These are phyloP conservation scores for Scrobipalpa atriplicella DNA, from an alignment of 2,888 invertebrate species.

Conservation along the genomic window DNA sequence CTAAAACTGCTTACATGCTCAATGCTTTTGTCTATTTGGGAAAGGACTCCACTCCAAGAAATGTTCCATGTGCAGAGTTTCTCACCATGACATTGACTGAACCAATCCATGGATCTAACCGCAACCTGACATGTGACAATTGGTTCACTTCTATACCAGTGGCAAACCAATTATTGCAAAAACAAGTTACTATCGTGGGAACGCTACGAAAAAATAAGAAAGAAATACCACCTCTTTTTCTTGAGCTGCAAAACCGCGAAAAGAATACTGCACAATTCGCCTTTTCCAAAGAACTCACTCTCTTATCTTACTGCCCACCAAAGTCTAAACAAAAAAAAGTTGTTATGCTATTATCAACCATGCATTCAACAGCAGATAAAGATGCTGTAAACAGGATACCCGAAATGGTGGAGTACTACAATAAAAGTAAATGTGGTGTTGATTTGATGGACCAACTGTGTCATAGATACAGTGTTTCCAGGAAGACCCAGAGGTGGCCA, in stretches of 20 bases:
- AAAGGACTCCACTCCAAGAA: neutral
- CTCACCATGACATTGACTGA: neutral
- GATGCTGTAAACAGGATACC: constrained; percentile 31
- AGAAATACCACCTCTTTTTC: constrained; percentile 5
- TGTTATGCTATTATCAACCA: constrained; percentile 32
- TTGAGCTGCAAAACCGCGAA: constrained; percentile 7
- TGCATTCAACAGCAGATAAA: constrained; percentile 33
- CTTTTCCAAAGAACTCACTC: constrained; percentile 30
- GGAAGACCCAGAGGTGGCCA: constrained; percentile 33
- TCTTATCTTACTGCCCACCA: constrained; percentile 31
- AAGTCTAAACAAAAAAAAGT: constrained; percentile 35
- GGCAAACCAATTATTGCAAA: constrained; percentile 40
- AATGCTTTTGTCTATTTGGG: neutral
- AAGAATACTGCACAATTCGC: constrained; percentile 27
- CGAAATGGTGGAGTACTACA: constrained; percentile 35
- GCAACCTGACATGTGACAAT: constrained; percentile 39
- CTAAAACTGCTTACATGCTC: neutral
- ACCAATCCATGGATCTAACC: neutral
- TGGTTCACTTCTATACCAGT: constrained; percentile 46
- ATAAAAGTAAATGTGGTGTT: constrained; percentile 25
- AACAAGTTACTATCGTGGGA: constrained; percentile 42
- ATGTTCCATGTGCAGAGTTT: neutral
- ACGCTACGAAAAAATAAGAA: constrained; percentile 4
- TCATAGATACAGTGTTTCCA: neutral
- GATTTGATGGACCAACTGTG: neutral